Conservation (phyloP, 1,140 invertebrate species). For the Brachionus manjavacas region DNA sequence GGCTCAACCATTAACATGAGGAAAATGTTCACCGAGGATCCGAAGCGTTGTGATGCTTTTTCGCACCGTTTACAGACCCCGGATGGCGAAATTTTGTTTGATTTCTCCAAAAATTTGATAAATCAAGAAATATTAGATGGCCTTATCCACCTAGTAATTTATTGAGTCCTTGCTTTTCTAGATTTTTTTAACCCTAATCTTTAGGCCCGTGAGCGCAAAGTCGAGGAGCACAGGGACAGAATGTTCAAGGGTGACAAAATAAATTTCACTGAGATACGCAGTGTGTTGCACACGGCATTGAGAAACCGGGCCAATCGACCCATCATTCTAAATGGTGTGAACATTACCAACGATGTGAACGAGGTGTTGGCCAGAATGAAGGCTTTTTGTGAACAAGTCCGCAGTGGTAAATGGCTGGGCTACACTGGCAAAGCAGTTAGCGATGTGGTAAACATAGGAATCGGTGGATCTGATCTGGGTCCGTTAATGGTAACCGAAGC, state of each 20-base stretch:
- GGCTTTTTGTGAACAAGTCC: slow-evolving; percentile 68
- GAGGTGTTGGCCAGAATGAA: slow-evolving; percentile 89
- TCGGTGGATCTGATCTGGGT: slow-evolving; percentile 89
- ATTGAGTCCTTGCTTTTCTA: neutral
- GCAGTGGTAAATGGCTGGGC: slow-evolving; percentile 71
- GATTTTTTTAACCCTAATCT: slow-evolving; percentile 19
- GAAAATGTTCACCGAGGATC: neutral
- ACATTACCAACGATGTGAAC: slow-evolving; percentile 84
- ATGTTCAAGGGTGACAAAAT: slow-evolving; percentile 94
- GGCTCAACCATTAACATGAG: neutral
- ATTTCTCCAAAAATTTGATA: slow-evolving; percentile 43
- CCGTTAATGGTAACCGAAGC: slow-evolving; percentile 43
- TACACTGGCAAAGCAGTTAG: slow-evolving; percentile 90
- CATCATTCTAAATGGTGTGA: slow-evolving; percentile 73
- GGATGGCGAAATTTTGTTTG: slow-evolving; percentile 41
- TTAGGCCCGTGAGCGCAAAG: slow-evolving; percentile 72
- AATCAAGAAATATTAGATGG: slow-evolving; percentile 34
- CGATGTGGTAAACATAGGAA: slow-evolving; percentile 98
- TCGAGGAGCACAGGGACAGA: slow-evolving; percentile 76
- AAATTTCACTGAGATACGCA: slow-evolving; percentile 92
- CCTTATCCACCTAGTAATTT: neutral
- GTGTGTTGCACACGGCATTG: slow-evolving; percentile 89
- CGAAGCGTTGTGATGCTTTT: slow-evolving; percentile 2
- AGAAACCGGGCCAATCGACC: slow-evolving; percentile 75
- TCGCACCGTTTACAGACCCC: slow-evolving; percentile 7